Conservation (phyloP, 1,140 invertebrate species). For the Triops longicaudatus region DNA sequence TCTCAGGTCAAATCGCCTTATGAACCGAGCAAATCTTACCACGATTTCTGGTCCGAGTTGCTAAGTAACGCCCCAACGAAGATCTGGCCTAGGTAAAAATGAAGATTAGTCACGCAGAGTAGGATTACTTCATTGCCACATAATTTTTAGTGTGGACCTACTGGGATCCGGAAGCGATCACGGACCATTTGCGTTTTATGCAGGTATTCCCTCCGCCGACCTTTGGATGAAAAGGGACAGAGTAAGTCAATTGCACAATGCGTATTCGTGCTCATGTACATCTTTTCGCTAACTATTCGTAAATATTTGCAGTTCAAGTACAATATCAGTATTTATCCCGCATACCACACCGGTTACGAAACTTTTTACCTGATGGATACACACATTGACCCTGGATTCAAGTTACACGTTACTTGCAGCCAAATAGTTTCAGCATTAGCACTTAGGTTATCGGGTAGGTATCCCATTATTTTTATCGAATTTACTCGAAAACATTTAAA, state of each 20-base stretch:
- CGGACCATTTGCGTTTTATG: conserved; percentile 34
- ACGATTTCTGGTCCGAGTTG: neutral
- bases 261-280: neutral
- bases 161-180: conserved; percentile 35
- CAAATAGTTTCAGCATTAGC: conserved; percentile 27
- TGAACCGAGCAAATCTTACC: neutral
- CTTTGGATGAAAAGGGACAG: conserved; percentile 30
- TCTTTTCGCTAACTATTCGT: neutral
- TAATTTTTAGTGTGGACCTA: conserved; percentile 23
- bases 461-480: too few species aligned
- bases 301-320: conserved; percentile 24
- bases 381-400: conserved; percentile 37
- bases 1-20: neutral
- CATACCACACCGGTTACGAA: conserved; percentile 39
- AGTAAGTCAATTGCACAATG: neutral
- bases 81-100: neutral
- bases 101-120: neutral
- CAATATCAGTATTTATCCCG: conserved; percentile 33
- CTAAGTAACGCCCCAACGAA: neutral
- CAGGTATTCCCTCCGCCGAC: conserved; percentile 37
- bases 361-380: conserved; percentile 35
- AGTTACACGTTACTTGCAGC: conserved; percentile 32
- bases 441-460: conserved; percentile 22
- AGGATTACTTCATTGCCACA: neutral
- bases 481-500: too few species aligned